phyloP scores from a whole-genome alignment of 2,888 invertebrate genomes.

The Monochamus alternatus region DNA sequence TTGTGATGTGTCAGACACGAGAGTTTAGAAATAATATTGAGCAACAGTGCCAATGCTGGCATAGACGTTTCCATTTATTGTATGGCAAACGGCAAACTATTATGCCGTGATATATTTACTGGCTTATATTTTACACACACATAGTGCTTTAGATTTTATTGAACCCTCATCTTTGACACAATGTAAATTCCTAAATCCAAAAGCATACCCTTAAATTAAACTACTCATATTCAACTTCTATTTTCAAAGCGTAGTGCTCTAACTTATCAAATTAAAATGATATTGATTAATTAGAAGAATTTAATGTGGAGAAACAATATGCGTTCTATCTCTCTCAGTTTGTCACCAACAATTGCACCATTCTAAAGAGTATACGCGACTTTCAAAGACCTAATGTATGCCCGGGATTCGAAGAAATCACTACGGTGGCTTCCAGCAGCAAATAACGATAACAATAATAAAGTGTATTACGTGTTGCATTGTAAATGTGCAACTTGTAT shows the following conservation, averaged over 20 bases:
- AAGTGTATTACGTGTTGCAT: slow-evolving; percentile 65
- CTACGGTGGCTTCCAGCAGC: slow-evolving; percentile 45
- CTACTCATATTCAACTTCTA: no score
- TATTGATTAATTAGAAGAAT: background rate
- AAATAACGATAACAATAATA: slow-evolving; percentile 65
- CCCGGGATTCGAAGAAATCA: slow-evolving; percentile 46
- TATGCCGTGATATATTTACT: slow-evolving; percentile 27
- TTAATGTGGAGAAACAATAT: background rate
- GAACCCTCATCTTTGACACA: background rate
- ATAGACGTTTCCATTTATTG: slow-evolving; percentile 30
- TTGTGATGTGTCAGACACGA: slow-evolving; percentile 39
- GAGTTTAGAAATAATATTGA: slow-evolving; percentile 48
- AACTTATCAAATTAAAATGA: no score
- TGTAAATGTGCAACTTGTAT: slow-evolving; percentile 66
- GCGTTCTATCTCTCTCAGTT: slow-evolving; percentile 2
- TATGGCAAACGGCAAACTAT: slow-evolving; percentile 21
- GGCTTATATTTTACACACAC: slow-evolving; percentile 9
- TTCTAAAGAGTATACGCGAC: slow-evolving; percentile 32
- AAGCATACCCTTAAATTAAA: no score
- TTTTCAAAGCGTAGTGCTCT: no score
- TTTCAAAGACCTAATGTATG: slow-evolving; percentile 48
- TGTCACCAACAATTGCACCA: slow-evolving; percentile 35
- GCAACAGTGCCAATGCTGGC: slow-evolving; percentile 32
- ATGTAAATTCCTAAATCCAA: no score
- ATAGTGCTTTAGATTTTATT: slow-evolving; percentile 31